Base-by-base conservation (phyloP, 2,888 invertebrate species). In the Hylaea fasciaria region DNA sequence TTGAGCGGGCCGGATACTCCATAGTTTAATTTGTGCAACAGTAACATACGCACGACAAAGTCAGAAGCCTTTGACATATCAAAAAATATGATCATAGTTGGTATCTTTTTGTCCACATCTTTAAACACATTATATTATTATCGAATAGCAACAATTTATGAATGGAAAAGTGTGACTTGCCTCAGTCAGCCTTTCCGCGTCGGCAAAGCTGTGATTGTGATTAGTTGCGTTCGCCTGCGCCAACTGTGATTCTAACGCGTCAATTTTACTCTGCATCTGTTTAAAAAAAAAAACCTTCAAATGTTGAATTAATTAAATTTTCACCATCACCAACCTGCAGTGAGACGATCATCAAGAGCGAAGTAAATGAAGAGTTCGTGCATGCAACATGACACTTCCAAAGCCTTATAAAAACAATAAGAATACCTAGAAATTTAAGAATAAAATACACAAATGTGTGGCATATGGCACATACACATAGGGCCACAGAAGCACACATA, bases 251-350 rank as follows among this genome's bases (percentile, higher is more conserved):
- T 93, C 89, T 64, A 93, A 80, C 12, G 89, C 76, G 57, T 87
- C 86, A 73, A 93, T 89, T 81, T 93, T 93, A 49, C 86, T 86
- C 81, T 93, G 92, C 86, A 93, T 88, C 93, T 93, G 80, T 66
- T 61, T 57, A 45, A 58, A 64, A 52, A 59, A 70, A 51, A 70
- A 13, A 55, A 39, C 62, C 48, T 62, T 62, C 28, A 35, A 40
- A 13, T 35, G 1, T 4, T n/a, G n/a, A 5, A 48, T n/a, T 37
- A 2, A 10, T 49, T 11, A 16, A 12, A 53, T 60, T 52, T 52
- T 57, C 35, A 72, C 82, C 82, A 66, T 72, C 82, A 82, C 83
- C 81, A 59, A 57, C 39, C 35, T 54, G 67, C 35, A 57, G 43
- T 35, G 1, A 57, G 44, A 55, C 40, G 11, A 47, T 11, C 49